These are phyloP conservation scores for Oryzias melastigma DNA, from an alignment of 2,113 vertebrate species.

Conservation along the genomic window DNA sequence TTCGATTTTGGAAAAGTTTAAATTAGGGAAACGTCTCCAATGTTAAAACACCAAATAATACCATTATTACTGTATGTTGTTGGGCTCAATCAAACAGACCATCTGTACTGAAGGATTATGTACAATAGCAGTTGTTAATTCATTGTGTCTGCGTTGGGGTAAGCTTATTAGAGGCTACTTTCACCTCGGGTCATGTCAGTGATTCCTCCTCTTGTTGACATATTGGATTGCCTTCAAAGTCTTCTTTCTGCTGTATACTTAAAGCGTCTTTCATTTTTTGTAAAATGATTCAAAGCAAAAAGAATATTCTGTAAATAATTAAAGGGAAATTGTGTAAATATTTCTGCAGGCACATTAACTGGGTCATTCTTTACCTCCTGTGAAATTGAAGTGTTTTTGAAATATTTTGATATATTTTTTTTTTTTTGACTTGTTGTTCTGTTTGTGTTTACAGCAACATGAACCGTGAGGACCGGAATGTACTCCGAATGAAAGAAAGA, in stretches of 20 bases:
- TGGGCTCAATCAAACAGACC: conserved; percentile 7
- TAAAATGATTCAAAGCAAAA: too few relatives aligned
- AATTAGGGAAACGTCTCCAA: not conserved
- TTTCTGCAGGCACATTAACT: too few relatives aligned
- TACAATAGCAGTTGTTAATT: conserved; percentile 17
- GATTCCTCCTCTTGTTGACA: conserved; percentile 13
- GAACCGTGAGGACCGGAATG: conserved; percentile 99
- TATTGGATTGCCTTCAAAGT: conserved; percentile 1
- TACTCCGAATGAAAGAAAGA: conserved; percentile 98
- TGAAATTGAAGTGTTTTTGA: conserved; percentile 6
- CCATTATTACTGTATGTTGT: conserved; percentile 1
- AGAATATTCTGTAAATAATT: too few relatives aligned
- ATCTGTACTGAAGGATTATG: conserved; percentile 36
- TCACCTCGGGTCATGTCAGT: conserved; percentile 34
- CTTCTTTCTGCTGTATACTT: not conserved
- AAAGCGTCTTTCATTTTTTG: not conserved
- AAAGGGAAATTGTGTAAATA: too few relatives aligned
- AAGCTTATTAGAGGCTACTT: conserved; percentile 58
- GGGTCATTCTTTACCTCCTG: too few relatives aligned
- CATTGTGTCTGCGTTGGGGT: conserved; percentile 33
- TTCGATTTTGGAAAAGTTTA: not conserved
- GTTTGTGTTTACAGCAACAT: conserved; percentile 92
- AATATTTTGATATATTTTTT: conserved; percentile 21
- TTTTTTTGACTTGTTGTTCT: conserved; percentile 49
- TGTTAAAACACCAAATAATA: not conserved